Evolutionary conservation across 1,140 invertebrate genomes (phyloP).

Genomic region (Tenebrio molitor): DNA sequence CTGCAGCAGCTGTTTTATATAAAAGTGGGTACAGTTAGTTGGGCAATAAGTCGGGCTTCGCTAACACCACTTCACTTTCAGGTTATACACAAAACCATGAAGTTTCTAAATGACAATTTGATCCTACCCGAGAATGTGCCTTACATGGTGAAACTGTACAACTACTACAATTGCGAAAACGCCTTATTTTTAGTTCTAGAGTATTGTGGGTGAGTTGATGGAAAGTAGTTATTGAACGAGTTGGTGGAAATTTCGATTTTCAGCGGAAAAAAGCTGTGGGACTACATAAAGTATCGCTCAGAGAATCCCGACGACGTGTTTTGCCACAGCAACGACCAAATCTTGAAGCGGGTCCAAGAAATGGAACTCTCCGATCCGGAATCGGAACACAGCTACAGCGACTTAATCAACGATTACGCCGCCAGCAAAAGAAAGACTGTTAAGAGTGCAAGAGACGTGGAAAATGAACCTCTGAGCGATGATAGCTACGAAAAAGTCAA

Average conservation of each 20-base stretch:
- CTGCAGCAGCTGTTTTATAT: conserved; percentile 66
- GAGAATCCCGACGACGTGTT: conserved; percentile 18
- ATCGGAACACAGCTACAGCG: conserved; percentile 60
- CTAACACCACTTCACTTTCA: conserved; percentile 46
- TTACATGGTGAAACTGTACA: conserved; percentile 68
- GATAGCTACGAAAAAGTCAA: conserved; percentile 15
- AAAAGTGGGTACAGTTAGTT: conserved; percentile 63
- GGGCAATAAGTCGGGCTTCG: conserved; percentile 13
- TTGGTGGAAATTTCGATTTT: conserved; percentile 40
- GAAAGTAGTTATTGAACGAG: background rate
- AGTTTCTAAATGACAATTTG: conserved; percentile 64
- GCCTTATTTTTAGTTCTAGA: conserved; percentile 68
- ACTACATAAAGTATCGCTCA: conserved; percentile 62
- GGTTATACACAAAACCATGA: conserved; percentile 68
- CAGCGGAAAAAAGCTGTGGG: conserved; percentile 65
- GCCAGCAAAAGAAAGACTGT: conserved; percentile 34
- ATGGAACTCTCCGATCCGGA: conserved; percentile 56
- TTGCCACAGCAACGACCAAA: conserved; percentile 33
- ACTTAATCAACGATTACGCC: conserved; percentile 58
- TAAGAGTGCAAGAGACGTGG: conserved; percentile 6
- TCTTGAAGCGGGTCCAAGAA: conserved; percentile 47
- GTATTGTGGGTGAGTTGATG: conserved; percentile 63
- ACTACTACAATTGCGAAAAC: conserved; percentile 68
- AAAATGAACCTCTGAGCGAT: conserved; percentile 16
- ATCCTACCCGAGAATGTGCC: conserved; percentile 69